Evolutionary conservation across 2,888 invertebrate species (phyloP).

Genomic region (Melinaea marsaeus): DNA sequence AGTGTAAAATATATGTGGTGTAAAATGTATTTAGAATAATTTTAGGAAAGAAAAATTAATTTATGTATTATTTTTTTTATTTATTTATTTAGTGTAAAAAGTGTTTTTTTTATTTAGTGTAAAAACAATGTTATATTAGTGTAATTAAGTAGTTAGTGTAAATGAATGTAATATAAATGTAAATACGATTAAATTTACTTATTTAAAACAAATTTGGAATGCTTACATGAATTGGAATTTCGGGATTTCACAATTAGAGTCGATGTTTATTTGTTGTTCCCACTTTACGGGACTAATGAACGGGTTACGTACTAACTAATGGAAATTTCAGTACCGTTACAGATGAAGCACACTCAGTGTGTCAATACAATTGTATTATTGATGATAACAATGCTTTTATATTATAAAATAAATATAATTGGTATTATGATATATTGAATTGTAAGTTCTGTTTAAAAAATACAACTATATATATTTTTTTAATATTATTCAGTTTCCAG

Average conservation of each 20-base stretch:
- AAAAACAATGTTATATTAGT: no score
- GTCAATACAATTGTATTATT: background rate
- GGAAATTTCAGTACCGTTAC: slow-evolving; percentile 31
- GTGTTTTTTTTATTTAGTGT: no score
- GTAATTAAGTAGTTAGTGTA: no score
- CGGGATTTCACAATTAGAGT: slow-evolving; percentile 27
- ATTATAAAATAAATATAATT: slow-evolving; percentile 4
- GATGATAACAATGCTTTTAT: background rate
- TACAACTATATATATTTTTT: no score
- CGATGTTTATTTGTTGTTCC: slow-evolving; percentile 35
- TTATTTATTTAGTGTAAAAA: no score
- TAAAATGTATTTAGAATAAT: no score
- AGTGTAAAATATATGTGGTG: background rate
- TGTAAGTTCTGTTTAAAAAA: no score
- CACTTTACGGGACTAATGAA: slow-evolving; percentile 35
- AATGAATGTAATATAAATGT: no score
- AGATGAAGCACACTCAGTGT: slow-evolving; percentile 20
- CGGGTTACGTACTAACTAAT: slow-evolving; percentile 35
- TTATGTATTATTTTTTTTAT: no score
- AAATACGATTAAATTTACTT: background rate
- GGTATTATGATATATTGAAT: background rate
- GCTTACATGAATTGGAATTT: slow-evolving; percentile 25
- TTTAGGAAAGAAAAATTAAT: no score
- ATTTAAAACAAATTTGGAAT: slow-evolving; percentile 9
- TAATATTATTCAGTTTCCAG: no score